phyloP scores from a whole-genome alignment of 2,113 vertebrate genomes.

The Phrynosoma platyrhinos region DNA sequence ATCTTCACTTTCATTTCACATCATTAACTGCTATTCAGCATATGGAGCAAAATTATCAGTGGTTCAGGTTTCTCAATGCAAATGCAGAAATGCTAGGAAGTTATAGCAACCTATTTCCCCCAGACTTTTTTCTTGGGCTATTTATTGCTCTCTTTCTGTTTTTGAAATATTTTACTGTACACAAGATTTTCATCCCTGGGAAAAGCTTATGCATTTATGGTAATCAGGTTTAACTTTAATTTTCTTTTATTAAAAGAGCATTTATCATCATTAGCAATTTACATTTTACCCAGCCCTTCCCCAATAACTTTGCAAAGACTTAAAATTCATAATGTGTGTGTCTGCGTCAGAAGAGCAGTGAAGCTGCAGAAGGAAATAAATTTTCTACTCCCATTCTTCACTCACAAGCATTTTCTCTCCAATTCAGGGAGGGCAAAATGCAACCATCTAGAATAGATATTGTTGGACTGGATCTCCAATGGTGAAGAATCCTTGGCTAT shows the following conservation, averaged over 20 bases:
- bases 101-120: conserved; percentile 5
- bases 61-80: conserved; percentile 51
- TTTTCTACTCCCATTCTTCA: too few relatives aligned
- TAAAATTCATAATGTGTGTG: too few relatives aligned
- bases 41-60: conserved; percentile 31
- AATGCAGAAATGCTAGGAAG: conserved; percentile 34
- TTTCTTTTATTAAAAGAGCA: conserved; percentile 30
- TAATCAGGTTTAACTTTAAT: conserved; percentile 20
- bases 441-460: too few relatives aligned
- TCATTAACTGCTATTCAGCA: conserved; percentile 32
- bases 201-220: neutral
- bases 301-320: neutral
- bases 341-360: too few relatives aligned
- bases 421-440: too few relatives aligned
- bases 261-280: neutral
- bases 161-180: neutral
- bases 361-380: too few relatives aligned
- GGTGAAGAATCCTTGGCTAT: too few relatives aligned
- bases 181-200: neutral
- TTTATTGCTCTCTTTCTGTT: neutral
- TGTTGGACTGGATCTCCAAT: too few relatives aligned
- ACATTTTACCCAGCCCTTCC: neutral
- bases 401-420: too few relatives aligned
- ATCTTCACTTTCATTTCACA: conserved; percentile 39
- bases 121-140: conserved; percentile 1